Conservation (phyloP, 2,797 vertebrate genomes). For the Mionectes olivaceus region DNA sequence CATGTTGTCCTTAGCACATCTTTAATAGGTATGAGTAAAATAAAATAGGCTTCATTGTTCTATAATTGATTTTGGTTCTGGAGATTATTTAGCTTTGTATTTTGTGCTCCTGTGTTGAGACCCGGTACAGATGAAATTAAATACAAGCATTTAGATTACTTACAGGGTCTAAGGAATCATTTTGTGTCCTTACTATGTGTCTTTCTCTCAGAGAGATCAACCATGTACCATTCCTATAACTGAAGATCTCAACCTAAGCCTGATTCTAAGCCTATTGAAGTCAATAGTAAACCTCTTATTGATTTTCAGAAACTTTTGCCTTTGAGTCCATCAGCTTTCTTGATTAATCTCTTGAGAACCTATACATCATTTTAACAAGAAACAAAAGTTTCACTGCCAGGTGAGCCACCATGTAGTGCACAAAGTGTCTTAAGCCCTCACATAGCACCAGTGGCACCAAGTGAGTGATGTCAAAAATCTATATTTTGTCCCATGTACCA, state of each 20-base stretch:
- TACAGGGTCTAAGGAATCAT: neutral
- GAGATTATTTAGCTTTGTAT: neutral
- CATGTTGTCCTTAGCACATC: neutral
- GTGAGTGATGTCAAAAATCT: neutral
- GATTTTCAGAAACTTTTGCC: slow-evolving; percentile 24
- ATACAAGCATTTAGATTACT: neutral
- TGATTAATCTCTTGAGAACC: neutral
- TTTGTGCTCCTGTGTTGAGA: neutral
- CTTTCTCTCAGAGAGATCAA: neutral
- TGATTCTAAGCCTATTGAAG: slow-evolving; percentile 3
- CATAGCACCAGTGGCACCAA: neutral
- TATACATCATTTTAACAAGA: neutral
- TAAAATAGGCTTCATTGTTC: neutral
- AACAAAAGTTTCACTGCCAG: neutral
- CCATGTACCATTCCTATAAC: neutral
- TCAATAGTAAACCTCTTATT: slow-evolving; percentile 10
- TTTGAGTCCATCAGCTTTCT: neutral
- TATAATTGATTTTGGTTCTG: neutral
- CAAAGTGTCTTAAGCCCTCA: neutral
- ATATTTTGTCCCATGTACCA: neutral
- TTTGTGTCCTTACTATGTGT: neutral
- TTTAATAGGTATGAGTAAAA: neutral
- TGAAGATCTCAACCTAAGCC: slow-evolving; percentile 5
- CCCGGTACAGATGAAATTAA: neutral
- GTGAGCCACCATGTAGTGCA: neutral